Evolutionary conservation across 2,888 invertebrate species (phyloP).

Genomic region (Amiota minor): DNA sequence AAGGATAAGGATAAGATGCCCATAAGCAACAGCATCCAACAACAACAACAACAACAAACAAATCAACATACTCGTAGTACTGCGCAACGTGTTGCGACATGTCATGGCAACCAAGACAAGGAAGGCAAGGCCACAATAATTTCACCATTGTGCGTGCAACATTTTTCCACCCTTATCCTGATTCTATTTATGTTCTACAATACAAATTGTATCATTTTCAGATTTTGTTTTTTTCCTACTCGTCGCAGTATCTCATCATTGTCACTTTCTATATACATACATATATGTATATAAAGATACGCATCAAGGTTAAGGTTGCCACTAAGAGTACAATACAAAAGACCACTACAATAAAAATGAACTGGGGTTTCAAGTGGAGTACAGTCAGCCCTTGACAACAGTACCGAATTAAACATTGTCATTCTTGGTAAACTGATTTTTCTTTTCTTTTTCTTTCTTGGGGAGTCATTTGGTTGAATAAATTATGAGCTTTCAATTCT

Average conservation of each 20-base stretch:
- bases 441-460: background rate
- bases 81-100: slow-evolving; percentile 10
- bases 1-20: background rate
- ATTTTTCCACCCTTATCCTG: background rate
- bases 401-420: too few species aligned
- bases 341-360: too few species aligned
- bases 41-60: too few species aligned
- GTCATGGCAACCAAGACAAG: background rate
- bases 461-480: slow-evolving; percentile 49
- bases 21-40: too few species aligned
- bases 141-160: slow-evolving; percentile 16
- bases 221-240: too few species aligned
- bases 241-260: background rate
- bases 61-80: background rate
- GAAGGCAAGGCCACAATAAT: background rate
- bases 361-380: background rate
- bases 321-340: too few species aligned
- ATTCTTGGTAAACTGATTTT: too few species aligned
- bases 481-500: slow-evolving; percentile 46
- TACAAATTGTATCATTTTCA: background rate
- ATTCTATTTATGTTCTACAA: background rate
- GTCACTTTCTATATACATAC: background rate
- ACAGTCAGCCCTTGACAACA: background rate
- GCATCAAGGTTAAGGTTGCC: too few species aligned
- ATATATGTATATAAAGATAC: background rate